Conservation (phyloP, 1,140 invertebrate genomes). For the Rhynchophorus ferrugineus region DNA sequence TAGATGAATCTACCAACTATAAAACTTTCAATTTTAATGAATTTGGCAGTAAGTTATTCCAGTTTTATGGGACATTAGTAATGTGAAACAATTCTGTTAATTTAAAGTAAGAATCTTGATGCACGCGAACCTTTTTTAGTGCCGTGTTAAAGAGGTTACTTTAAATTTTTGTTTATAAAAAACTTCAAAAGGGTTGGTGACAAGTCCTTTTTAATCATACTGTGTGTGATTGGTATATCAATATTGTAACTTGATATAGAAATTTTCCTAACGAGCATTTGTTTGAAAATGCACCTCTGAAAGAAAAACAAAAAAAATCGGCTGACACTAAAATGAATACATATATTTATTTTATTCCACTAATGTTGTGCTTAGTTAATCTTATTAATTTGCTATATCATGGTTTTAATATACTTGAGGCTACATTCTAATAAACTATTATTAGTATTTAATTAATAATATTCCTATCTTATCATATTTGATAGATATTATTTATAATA, state of each 20-base stretch:
- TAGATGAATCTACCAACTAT: conserved; percentile 26
- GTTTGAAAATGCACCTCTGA: conserved; percentile 39
- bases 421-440: too few relatives aligned
- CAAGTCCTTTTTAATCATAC: conserved; percentile 40
- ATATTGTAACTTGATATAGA: conserved; percentile 42
- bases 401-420: too few relatives aligned
- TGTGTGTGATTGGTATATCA: conserved; percentile 44
- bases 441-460: too few relatives aligned
- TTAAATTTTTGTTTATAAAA: background rate
- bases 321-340: conserved; percentile 6
- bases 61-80: conserved; percentile 39
- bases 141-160: background rate
- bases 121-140: conserved; percentile 5
- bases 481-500: too few relatives aligned
- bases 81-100: background rate
- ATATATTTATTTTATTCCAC: conserved; percentile 10
- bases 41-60: conserved; percentile 36
- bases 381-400: too few relatives aligned
- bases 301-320: conserved; percentile 7
- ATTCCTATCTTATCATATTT: too few relatives aligned
- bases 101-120: background rate
- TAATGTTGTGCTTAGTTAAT: conserved; percentile 2
- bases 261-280: conserved; percentile 34
- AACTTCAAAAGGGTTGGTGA: conserved; percentile 23
- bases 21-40: conserved; percentile 33